phyloP scores from a whole-genome alignment of 2,113 vertebrate genomes.

The Pomatostomus ruficeps region DNA sequence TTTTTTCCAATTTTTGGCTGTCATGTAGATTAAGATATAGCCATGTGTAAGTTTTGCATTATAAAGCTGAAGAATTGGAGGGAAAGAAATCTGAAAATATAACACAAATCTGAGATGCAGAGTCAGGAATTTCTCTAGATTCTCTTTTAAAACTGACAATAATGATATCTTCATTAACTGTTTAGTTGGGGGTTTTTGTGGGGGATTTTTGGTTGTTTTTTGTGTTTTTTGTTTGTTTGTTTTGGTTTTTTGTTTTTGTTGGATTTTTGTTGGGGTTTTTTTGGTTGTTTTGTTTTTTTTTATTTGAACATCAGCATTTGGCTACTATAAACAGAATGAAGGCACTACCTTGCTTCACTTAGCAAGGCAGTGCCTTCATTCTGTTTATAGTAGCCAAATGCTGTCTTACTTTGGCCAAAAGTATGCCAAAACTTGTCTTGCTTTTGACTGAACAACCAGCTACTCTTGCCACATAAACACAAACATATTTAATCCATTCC shows the following conservation, averaged over 20 bases:
- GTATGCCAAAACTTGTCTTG: too few relatives aligned
- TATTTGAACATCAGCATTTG: not conserved
- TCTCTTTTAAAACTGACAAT: not conserved
- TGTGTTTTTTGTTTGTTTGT: not conserved
- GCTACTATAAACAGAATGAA: not conserved
- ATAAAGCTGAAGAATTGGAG: not conserved
- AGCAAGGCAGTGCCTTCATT: not conserved
- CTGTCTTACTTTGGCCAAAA: too few relatives aligned
- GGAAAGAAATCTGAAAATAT: not conserved
- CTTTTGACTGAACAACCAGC: too few relatives aligned
- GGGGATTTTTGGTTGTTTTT: not conserved
- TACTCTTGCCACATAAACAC: not conserved
- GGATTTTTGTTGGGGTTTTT: not conserved
- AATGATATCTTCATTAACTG: fast-evolving
- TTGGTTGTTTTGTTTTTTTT: not conserved
- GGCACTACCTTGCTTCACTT: not conserved
- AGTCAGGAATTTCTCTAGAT: not conserved
- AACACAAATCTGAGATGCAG: not conserved
- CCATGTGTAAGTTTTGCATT: not conserved
- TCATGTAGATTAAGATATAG: not conserved
- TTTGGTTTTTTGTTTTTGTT: not conserved
- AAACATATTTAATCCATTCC: not conserved
- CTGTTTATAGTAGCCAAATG: not conserved
- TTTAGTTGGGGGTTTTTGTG: not conserved
- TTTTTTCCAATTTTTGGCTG: fast-evolving